These are phyloP conservation scores for Tiphia femorata DNA, from an alignment of 2,888 invertebrate genomes.

Conservation along the genomic window DNA sequence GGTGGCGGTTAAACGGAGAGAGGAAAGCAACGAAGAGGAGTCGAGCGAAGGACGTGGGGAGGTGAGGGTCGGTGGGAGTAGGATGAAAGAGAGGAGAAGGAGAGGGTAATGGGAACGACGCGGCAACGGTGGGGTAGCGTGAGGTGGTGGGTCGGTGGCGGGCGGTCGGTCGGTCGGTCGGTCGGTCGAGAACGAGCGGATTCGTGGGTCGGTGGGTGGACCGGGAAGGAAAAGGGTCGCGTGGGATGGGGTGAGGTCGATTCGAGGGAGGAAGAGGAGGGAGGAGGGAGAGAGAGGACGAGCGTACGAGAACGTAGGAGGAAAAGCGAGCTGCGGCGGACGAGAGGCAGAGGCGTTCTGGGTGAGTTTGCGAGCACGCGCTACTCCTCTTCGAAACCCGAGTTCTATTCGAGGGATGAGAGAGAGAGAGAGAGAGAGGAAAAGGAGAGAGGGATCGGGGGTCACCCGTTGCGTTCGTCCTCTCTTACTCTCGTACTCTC, in stretches of 20 bases:
- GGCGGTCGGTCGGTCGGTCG: slow-evolving; percentile 22
- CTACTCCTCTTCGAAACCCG: slow-evolving; percentile 49
- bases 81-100: neutral
- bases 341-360: slow-evolving; percentile 37
- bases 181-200: slow-evolving; percentile 40
- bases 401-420: slow-evolving; percentile 51
- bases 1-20: neutral
- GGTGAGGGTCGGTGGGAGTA: neutral
- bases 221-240: slow-evolving; percentile 18
- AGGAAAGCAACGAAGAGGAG: neutral
- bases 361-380: slow-evolving; percentile 52
- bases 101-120: neutral
- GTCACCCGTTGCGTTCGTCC: neutral
- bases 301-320: slow-evolving; percentile 4
- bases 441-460: neutral
- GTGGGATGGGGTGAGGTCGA: slow-evolving; percentile 27
- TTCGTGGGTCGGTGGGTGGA: slow-evolving; percentile 48
- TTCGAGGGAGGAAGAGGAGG: slow-evolving; percentile 18
- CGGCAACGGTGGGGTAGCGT: slow-evolving; percentile 2
- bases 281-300: slow-evolving; percentile 7
- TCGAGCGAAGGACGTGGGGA: neutral
- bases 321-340: slow-evolving; percentile 10
- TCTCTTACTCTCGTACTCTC: slow-evolving; percentile 12
- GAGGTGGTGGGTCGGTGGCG: slow-evolving; percentile 7
- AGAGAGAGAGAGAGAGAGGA: too few relatives aligned